A percentile compares a stretch with the other conserved stretches of the same genome.
These are phyloP conservation scores for Sarcophaga rosellei DNA, from an alignment of 2,888 invertebrate genomes.

Conservation along the genomic window DNA sequence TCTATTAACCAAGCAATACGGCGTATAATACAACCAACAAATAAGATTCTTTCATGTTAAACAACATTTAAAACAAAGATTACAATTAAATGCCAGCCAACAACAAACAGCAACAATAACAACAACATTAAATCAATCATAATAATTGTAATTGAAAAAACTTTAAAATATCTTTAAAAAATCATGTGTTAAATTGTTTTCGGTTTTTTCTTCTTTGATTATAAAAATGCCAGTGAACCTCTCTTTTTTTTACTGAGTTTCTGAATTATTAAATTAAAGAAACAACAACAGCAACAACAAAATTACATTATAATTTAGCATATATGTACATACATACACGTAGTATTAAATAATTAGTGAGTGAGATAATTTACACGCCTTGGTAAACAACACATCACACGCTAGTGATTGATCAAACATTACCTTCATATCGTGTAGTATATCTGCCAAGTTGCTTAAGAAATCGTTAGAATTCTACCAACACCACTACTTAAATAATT, in stretches of 20 bases:
- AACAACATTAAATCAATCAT: neutral
- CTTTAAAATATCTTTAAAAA: slow-evolving; percentile 25
- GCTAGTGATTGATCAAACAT: no score
- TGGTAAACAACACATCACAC: slow-evolving; percentile 10
- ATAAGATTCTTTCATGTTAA: slow-evolving; percentile 23
- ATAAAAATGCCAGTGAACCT: slow-evolving; percentile 49
- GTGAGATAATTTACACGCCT: slow-evolving; percentile 57
- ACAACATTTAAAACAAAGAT: slow-evolving; percentile 16
- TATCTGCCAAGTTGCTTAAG: no score
- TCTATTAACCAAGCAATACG: neutral
- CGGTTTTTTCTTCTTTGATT: neutral
- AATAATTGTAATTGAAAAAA: neutral
- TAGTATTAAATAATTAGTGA: neutral
- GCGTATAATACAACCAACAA: slow-evolving; percentile 4
- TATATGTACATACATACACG: neutral
- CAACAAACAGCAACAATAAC: neutral
- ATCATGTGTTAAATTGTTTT: slow-evolving; percentile 29
- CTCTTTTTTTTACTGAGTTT: no score
- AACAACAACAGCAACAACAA: neutral
- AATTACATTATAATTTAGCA: slow-evolving; percentile 1
- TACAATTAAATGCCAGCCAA: neutral
- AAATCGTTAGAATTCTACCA: no score
- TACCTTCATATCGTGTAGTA: no score
- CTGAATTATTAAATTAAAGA: neutral
- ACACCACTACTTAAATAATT: no score